Conservation (phyloP, 2,888 invertebrate genomes). For the Petrophora chlorosata region DNA sequence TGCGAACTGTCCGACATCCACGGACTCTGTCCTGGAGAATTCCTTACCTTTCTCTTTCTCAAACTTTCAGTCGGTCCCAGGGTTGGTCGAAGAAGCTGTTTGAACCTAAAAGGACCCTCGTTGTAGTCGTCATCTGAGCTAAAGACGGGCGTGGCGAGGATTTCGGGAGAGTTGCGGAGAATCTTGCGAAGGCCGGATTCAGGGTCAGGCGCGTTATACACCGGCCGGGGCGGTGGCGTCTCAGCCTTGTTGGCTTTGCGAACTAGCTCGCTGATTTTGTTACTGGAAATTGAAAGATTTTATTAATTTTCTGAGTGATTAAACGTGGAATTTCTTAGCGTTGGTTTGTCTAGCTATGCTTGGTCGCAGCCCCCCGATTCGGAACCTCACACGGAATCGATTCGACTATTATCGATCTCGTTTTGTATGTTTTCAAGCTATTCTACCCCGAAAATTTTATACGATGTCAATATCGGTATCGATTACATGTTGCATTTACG, state of each 20-base stretch:
- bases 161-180: conserved; percentile 76
- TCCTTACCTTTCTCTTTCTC: conserved; percentile 84
- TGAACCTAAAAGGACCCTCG: conserved; percentile 87
- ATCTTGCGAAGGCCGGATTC: conserved; percentile 76
- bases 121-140: conserved; percentile 82
- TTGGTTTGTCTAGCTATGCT: too few relatives aligned
- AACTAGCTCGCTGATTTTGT: conserved; percentile 78
- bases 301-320: too few relatives aligned
- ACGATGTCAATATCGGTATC: too few relatives aligned
- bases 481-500: too few relatives aligned
- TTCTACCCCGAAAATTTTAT: too few relatives aligned
- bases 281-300: conserved; percentile 50
- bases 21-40: conserved; percentile 69
- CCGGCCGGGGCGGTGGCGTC: conserved; percentile 54
- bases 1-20: conserved; percentile 80
- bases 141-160: conserved; percentile 72
- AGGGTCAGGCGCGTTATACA: conserved; percentile 62
- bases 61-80: conserved; percentile 88
- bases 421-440: too few relatives aligned
- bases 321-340: too few relatives aligned
- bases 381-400: too few relatives aligned
- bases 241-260: conserved; percentile 68
- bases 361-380: too few relatives aligned
- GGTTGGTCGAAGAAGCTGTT: conserved; percentile 86
- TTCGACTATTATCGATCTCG: too few relatives aligned